Base-by-base conservation (phyloP, 1,140 invertebrate genomes). In the Plectrocnemia conspersa region DNA sequence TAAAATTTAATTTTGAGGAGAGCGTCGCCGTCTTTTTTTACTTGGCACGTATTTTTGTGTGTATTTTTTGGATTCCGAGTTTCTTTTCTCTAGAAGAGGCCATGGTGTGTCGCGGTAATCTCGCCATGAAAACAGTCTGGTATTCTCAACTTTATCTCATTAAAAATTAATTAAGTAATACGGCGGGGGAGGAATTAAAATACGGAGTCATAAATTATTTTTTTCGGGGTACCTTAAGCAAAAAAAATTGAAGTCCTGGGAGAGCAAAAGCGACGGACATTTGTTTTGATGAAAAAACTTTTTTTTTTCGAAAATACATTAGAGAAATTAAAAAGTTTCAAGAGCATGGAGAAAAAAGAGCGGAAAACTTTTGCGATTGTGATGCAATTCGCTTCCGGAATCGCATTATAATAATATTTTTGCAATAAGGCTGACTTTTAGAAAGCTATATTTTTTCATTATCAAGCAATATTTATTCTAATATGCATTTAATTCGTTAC, bases 91-190 rank as follows among this genome's bases (percentile, higher is more conserved):
- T n/a, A 6, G 27, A 7, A 29, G 27, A n/a, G n/a, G 6, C 27
- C 6, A n/a, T 7, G 27, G 27, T 7, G 27, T 7, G 40, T n/a
- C 44, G 35, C 36, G 18, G 32, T 29, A 38, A 48, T 22, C 25
- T 40, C 24, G 41, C 57, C 19, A 25, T 23, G 45, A 56, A 54
- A 49, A 47, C 54, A 61, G 54, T 61, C 54, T 52, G 52, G 36
- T 59, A 56, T 54, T 50, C 54, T 54, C 49, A 53, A 57, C 59
- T 61, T 61, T 61, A 57, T 61, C 59, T 61, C 59, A 61, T 61
- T 61, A 61, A 61, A 61, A 61, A 61, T 61, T 61, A 61, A 61
- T 61, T 61, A 61, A 61, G 54, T 61, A 61, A 57, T 61, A 57
- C 59, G 54, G 33, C 29, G 54, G 13, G n/a, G n/a, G n/a, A n/a